These are phyloP conservation scores for Bufo bufo DNA, from an alignment of 2,113 vertebrate genomes.

Conservation along the genomic window DNA sequence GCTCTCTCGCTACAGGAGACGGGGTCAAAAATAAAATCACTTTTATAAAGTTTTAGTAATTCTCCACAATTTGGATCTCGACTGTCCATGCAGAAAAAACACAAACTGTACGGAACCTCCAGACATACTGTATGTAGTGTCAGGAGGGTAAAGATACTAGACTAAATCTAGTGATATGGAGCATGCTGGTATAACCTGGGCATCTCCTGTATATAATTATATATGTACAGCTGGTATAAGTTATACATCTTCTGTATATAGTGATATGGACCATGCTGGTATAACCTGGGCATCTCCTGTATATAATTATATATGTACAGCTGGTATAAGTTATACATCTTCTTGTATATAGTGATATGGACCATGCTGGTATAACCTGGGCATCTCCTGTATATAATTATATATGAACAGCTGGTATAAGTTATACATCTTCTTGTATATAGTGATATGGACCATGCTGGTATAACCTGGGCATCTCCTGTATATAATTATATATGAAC, in stretches of 20 bases:
- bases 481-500: not conserved
- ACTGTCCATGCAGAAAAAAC: not conserved
- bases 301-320: not conserved
- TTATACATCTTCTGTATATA: no score
- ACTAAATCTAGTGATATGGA: not conserved
- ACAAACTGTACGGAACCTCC: no score
- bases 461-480: no score
- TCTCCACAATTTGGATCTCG: not conserved
- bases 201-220: not conserved
- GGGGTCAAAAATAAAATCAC: not conserved
- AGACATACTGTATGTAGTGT: not conserved
- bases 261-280: no score
- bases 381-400: not conserved
- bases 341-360: no score
- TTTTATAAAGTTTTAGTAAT: not conserved
- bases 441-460: no score
- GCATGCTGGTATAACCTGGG: no score
- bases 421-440: no score
- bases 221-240: not conserved
- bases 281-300: no score
- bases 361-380: no score
- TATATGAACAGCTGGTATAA: not conserved
- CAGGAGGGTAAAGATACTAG: not conserved
- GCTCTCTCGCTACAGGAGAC: not conserved
- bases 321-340: not conserved